Evolutionary conservation across 2,888 invertebrate species (phyloP), one percentile per base, ranked within the genome.

Genomic region (Rhogogaster chlorosoma): DNA sequence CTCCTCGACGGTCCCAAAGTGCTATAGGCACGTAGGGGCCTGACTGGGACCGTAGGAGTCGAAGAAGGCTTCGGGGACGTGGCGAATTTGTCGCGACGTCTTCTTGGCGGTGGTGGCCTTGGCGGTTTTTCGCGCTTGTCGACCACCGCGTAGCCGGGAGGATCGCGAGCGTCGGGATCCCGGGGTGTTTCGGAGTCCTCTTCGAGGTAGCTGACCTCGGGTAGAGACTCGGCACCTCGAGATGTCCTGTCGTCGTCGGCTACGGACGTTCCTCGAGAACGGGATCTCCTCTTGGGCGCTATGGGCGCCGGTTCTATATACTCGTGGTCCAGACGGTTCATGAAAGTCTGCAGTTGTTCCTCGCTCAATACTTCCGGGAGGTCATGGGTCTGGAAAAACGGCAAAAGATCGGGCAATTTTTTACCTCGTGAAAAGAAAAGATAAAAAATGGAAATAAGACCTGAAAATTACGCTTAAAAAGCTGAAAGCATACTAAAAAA

Each of bases 141-240:
- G 71, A 98, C 96, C 42, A 96, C 95, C 15, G 97, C 97, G 89
- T 98, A 98, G 7, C 97, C 97, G 32, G 94, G 95, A 86, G 94
- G 94, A 70, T 92, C 91, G 15, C 83, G 61, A 18, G 83, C 77
- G 32, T 73, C 93, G 67, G 90, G 90, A 84, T 94, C 94, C 9
- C 92, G 93, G 0, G 91, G 91, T 12, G 92, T 29, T 42, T 94
- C 94, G 83, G 94, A 94, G 26, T 95, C 94, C 2, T 92, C 92
- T 70, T 94, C 93, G 67, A 93, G 92, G 86, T 94, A 94, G 29
- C 93, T 94, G 5, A 93, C 87, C 49, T 94, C 94, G 2, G 93
- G 92, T 5, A 96, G 92, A 0, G 96, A 96, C 86, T 97, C 96
- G 1, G 96, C 96, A 0, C 96, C 96, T 86, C 95, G 95, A 0